Percentiles rank a stretch among this genome's conserved stretches.
phyloP scores from a whole-genome alignment of 2,113 vertebrate genomes.

The Natator depressus region DNA sequence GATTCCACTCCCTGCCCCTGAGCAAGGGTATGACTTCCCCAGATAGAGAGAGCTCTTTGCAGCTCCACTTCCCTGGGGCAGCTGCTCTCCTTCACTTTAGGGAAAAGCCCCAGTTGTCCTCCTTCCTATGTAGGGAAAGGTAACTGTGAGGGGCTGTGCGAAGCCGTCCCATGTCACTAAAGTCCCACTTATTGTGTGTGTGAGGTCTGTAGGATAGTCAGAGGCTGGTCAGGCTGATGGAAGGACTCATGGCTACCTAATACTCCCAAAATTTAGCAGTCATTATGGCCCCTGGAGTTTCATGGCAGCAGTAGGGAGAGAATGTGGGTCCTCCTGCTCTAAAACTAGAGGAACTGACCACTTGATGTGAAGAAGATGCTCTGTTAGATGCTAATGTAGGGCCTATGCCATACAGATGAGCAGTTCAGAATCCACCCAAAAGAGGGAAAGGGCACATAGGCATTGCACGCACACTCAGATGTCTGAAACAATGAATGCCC shows the following conservation, averaged over 20 bases:
- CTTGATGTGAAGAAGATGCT: neutral
- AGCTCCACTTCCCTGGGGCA: neutral
- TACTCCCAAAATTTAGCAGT: neutral
- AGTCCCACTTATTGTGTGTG: neutral
- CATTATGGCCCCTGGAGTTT: neutral
- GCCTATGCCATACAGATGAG: neutral
- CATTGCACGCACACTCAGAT: neutral
- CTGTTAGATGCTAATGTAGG: neutral
- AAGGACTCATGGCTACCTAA: neutral
- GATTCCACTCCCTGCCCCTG: fast-evolving
- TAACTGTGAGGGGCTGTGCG: neutral
- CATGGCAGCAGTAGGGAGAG: neutral
- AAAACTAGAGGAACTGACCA: neutral
- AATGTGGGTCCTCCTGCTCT: neutral
- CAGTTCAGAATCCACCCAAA: neutral
- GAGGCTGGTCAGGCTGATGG: neutral
- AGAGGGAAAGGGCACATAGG: neutral
- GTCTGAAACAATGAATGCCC: neutral
- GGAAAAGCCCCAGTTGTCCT: neutral
- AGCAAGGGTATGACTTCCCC: neutral
- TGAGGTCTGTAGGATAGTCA: neutral
- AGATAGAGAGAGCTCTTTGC: neutral
- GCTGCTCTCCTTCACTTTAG: neutral
- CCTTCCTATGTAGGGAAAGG: neutral
- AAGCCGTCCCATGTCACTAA: neutral